These are phyloP conservation scores for Diuraphis noxia DNA, from an alignment of 1,140 invertebrate genomes.

Conservation along the genomic window DNA sequence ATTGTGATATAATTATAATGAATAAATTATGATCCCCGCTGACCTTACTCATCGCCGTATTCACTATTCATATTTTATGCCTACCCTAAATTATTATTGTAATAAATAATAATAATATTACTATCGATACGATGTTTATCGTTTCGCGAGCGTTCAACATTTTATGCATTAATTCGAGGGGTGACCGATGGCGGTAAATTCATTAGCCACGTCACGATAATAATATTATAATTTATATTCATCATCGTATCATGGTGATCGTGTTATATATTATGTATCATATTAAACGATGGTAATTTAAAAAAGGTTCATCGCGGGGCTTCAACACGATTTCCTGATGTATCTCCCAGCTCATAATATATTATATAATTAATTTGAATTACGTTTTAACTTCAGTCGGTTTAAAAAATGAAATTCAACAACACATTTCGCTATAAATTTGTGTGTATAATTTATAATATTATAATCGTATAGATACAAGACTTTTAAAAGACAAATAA, in stretches of 20 bases:
- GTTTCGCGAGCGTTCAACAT: not conserved
- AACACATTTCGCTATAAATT: too few species aligned
- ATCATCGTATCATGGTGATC: not conserved
- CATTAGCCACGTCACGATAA: not conserved
- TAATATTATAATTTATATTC: conserved; percentile 12
- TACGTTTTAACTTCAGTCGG: not conserved
- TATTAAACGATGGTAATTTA: not conserved
- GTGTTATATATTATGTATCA: not conserved
- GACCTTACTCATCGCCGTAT: not conserved
- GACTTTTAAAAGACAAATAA: too few species aligned
- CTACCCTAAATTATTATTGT: not conserved
- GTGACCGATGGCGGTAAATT: not conserved
- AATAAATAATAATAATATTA: not conserved
- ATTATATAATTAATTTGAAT: not conserved
- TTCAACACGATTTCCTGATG: not conserved
- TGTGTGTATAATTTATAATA: too few species aligned
- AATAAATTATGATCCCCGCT: not conserved
- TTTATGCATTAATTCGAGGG: not conserved
- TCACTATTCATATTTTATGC: not conserved
- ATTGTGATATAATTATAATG: not conserved
- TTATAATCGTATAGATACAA: too few species aligned
- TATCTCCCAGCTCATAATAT: not conserved
- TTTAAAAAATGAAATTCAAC: not conserved
- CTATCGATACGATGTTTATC: not conserved
- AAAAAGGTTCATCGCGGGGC: not conserved